These are phyloP conservation scores for Oplegnathus fasciatus DNA, from an alignment of 2,113 vertebrate genomes.

Conservation along the genomic window DNA sequence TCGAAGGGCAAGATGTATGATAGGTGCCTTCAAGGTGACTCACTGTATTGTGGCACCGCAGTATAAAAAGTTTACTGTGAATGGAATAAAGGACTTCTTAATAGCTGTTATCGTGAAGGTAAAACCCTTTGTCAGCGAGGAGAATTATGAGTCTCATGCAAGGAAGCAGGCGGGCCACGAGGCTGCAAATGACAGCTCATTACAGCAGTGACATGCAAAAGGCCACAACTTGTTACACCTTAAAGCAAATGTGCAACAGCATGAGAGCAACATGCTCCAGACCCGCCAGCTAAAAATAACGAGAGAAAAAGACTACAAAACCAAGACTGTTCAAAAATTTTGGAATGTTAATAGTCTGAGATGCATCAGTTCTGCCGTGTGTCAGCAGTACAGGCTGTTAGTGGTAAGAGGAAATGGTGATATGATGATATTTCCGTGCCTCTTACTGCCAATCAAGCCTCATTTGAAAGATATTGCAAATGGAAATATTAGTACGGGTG, in stretches of 20 bases:
- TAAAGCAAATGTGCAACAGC: conserved; percentile 3
- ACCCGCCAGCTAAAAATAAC: not conserved
- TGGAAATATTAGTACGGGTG: not conserved
- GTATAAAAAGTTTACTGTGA: not conserved
- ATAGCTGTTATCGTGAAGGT: conserved; percentile 2
- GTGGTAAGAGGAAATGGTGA: conserved; percentile 13
- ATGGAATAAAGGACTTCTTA: not conserved
- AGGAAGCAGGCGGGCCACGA: too few relatives aligned
- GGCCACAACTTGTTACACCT: not conserved
- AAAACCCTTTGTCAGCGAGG: conserved; percentile 6
- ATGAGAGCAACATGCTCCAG: not conserved
- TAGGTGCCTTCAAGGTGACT: conserved; percentile 31
- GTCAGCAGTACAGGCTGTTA: not conserved
- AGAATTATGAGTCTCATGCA: not conserved
- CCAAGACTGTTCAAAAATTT: not conserved
- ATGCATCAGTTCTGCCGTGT: not conserved
- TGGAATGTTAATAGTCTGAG: not conserved
- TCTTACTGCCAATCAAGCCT: not conserved
- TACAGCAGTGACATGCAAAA: not conserved
- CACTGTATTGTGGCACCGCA: not conserved
- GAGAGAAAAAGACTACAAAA: not conserved
- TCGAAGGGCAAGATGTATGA: not conserved
- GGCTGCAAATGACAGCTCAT: not conserved
- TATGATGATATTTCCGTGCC: not conserved
- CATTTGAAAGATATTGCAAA: not conserved